phyloP scores from a whole-genome alignment of 2,888 invertebrate genomes.

The Eupithecia insigniata region DNA sequence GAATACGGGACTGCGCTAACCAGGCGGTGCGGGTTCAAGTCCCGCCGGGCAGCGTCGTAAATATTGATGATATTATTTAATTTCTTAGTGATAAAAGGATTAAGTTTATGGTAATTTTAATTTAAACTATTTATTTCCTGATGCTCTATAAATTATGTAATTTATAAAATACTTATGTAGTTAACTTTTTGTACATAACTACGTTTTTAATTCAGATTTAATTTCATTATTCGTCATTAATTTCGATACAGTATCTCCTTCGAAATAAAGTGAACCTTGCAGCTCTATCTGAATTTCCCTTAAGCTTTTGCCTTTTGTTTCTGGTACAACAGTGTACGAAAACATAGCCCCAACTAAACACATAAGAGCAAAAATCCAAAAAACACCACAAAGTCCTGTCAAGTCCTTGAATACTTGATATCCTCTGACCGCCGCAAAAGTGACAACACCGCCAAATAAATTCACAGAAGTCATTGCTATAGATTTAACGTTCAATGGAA shows the following conservation, averaged over 20 bases:
- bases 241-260: conserved; percentile 26
- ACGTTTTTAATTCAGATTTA: conserved; percentile 5
- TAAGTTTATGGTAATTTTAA: neutral
- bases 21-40: no score
- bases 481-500: conserved; percentile 83
- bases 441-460: conserved; percentile 67
- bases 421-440: conserved; percentile 75
- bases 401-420: conserved; percentile 76
- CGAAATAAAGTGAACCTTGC: conserved; percentile 55
- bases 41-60: no score
- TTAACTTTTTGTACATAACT: no score
- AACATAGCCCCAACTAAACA: conserved; percentile 75
- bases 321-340: conserved; percentile 75
- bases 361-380: conserved; percentile 73
- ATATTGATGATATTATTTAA: no score
- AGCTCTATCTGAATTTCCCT: conserved; percentile 81
- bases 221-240: neutral
- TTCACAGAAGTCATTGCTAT: conserved; percentile 78
- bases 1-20: no score
- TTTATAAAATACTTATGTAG: no score
- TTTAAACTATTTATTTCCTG: neutral
- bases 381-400: conserved; percentile 76
- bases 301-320: conserved; percentile 84
- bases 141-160: neutral
- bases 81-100: neutral